phyloP scores from a whole-genome alignment of 2,113 vertebrate species.

The Dinomys branickii region DNA sequence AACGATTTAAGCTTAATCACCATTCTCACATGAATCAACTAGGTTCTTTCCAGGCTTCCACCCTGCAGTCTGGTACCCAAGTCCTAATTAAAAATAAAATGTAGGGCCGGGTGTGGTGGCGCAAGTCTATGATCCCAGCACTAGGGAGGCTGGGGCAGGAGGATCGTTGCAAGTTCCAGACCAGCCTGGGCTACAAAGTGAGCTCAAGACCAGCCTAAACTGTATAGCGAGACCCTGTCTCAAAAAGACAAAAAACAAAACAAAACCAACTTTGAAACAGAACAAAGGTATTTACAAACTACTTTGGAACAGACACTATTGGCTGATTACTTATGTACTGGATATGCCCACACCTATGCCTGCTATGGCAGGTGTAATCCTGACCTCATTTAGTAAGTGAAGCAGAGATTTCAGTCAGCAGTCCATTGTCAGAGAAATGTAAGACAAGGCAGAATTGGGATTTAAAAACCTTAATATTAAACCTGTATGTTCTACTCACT shows the following conservation, averaged over 20 bases:
- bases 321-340: neutral
- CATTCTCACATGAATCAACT: neutral
- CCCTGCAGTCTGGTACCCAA: neutral
- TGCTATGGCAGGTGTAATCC: neutral
- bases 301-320: neutral
- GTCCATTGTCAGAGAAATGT: neutral
- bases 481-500: neutral
- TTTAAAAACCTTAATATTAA: neutral
- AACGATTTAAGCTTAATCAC: slow-evolving; percentile 50
- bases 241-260: neutral
- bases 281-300: neutral
- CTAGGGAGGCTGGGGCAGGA: neutral
- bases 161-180: neutral
- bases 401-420: neutral
- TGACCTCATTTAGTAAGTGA: neutral
- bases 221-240: neutral
- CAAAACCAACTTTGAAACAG: neutral
- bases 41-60: neutral
- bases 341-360: neutral
- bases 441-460: neutral
- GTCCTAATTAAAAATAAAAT: slow-evolving; percentile 45
- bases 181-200: neutral
- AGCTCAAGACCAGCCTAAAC: neutral
- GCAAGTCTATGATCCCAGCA: no score
- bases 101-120: no score